Evolutionary conservation across 1,140 invertebrate species (phyloP), one percentile per base, ranked within the genome.

Genomic region (Caenorhabditis latens): DNA sequence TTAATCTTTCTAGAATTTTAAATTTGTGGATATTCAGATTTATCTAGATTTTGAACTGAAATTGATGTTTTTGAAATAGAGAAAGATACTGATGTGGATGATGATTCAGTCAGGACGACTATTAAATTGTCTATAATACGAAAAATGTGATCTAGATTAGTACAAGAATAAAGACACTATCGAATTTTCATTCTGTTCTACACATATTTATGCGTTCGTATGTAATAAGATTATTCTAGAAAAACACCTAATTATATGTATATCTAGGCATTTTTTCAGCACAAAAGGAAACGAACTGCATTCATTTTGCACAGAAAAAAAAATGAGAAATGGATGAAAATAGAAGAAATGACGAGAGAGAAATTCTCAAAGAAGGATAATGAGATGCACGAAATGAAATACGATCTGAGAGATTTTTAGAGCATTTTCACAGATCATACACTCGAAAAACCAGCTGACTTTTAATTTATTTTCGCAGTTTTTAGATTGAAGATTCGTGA

Each of bases 371-470:
- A 48, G 40, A 79, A 79, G 42, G 65, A 79, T 79, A 79, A 79
- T 79, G 46, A 79, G 71, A 79, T 79, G 71, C 71, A 79, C 43
- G 21, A 50, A 79, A 50, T 24, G 71, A 53, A 79, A 79, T 79
- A 79, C 71, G 71, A 79, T 79, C 46, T n/a, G 65, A 46, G 7
- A 40, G 24, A 19, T 11, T 19, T 4, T 19, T 19, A 46, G 65
- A 71, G 65, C 65, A 71, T 71, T 71, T 71, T 71, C 65, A 46
- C 65, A 71, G 65, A 40, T 71, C 11, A 9, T 65, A 58, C 61
- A 63, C 61, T 63, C 24, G 5, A 8, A 71, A 71, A 71, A 46
- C 40, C 40, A 71, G 42, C 40, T 71, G 65, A 46, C 40, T 43
- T 71, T 71, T 46, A 32, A 32, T 32, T 32, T 16, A 71, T 71